Percentiles rank a stretch among this genome's conserved stretches.
Conservation (phyloP, 2,113 vertebrate species). For the Mionectes macconnelli region DNA sequence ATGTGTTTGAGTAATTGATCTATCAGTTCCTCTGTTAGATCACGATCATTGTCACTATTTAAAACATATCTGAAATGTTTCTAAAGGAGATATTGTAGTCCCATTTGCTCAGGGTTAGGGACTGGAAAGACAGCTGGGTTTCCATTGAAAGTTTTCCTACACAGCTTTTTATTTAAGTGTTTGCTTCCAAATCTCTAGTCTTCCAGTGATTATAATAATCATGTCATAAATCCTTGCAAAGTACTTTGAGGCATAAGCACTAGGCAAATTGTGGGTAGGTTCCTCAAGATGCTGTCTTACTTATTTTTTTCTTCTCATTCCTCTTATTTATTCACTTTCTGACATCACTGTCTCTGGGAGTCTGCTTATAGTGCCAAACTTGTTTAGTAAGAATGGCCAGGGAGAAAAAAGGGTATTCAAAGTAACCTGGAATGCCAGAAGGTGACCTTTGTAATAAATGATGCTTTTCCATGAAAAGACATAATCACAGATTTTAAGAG, state of each 20-base stretch:
- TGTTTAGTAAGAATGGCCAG: neutral
- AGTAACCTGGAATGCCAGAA: neutral
- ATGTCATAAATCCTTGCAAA: neutral
- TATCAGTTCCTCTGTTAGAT: neutral
- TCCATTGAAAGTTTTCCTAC: neutral
- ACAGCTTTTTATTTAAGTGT: neutral
- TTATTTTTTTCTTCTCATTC: neutral
- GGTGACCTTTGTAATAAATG: fast-evolving
- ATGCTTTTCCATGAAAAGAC: neutral
- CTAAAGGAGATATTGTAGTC: neutral
- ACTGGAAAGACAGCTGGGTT: neutral
- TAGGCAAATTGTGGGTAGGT: neutral
- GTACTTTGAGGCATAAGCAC: neutral
- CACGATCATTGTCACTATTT: neutral
- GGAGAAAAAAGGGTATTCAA: neutral
- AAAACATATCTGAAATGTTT: neutral
- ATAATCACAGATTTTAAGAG: neutral
- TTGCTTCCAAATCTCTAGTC: neutral
- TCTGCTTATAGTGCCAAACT: neutral
- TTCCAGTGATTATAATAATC: neutral
- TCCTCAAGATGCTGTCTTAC: neutral
- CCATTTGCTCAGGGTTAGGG: neutral
- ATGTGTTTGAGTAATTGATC: neutral
- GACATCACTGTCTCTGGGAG: neutral
- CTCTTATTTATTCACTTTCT: neutral